Percentiles rank a stretch among this genome's conserved stretches.
Evolutionary conservation across 2,888 invertebrate species (phyloP).

Genomic region (Drosophila atripex): DNA sequence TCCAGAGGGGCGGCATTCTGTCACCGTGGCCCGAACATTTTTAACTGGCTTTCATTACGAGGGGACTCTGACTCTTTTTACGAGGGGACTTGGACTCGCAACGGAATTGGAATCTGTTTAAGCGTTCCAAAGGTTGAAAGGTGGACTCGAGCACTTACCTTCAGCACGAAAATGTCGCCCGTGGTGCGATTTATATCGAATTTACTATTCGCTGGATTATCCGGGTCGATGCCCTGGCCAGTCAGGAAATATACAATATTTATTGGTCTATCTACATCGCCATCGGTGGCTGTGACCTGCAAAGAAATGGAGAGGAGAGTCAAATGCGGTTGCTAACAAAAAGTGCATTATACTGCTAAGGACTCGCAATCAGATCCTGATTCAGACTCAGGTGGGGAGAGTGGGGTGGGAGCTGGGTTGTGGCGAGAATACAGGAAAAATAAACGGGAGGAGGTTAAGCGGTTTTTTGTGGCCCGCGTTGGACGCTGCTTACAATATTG

Average conservation of each 20-base stretch:
- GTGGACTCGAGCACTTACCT: slow-evolving; percentile 87
- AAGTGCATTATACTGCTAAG: slow-evolving; percentile 14
- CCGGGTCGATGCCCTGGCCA: slow-evolving; percentile 98
- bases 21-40: slow-evolving; percentile 3
- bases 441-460: not conserved
- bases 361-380: slow-evolving; percentile 17
- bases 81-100: slow-evolving; percentile 11
- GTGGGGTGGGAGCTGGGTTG: not conserved
- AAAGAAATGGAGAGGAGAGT: slow-evolving; percentile 8
- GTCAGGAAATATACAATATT: slow-evolving; percentile 98
- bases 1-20: not conserved
- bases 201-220: slow-evolving; percentile 97
- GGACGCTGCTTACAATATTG: slow-evolving; percentile 69
- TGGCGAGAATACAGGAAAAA: not conserved
- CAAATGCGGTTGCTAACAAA: slow-evolving; percentile 25
- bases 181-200: slow-evolving; percentile 98
- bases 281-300: slow-evolving; percentile 98
- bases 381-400: not conserved
- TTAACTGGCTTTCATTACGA: slow-evolving; percentile 42
- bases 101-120: slow-evolving; percentile 40
- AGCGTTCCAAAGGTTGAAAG: not conserved
- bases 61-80: slow-evolving; percentile 17
- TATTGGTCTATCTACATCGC: slow-evolving; percentile 96
- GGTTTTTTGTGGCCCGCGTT: slow-evolving; percentile 37
- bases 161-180: slow-evolving; percentile 97